Percentiles rank a stretch among this genome's conserved stretches.
Conservation (phyloP, 2,888 invertebrate species). For the Epicampocera succincta region DNA sequence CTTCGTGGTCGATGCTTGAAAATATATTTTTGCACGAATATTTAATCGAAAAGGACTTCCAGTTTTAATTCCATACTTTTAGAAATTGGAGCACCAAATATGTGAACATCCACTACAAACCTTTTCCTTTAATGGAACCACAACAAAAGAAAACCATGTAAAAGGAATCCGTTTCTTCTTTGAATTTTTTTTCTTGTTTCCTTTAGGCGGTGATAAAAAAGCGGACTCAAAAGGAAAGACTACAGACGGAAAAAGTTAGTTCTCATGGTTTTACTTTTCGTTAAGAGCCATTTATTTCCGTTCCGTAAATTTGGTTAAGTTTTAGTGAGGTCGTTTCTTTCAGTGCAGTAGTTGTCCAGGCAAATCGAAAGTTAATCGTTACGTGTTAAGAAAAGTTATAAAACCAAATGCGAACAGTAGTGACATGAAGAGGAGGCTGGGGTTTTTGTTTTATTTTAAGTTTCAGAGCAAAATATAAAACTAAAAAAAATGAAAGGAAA, state of each 20-base stretch:
- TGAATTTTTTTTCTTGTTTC: neutral
- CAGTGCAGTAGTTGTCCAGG: slow-evolving; percentile 33
- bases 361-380: slow-evolving; percentile 66
- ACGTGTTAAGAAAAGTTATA: slow-evolving; percentile 53
- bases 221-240: neutral
- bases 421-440: slow-evolving; percentile 14
- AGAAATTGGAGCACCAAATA: slow-evolving; percentile 4
- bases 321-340: too few species aligned
- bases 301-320: too few species aligned
- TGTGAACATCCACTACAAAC: slow-evolving; percentile 40
- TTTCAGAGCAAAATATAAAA: slow-evolving; percentile 2
- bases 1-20: too few species aligned
- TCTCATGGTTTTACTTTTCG: too few species aligned
- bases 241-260: too few species aligned
- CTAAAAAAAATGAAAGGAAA: neutral
- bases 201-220: neutral
- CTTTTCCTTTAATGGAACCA: slow-evolving; percentile 45
- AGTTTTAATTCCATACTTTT: neutral
- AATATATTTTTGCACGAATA: too few species aligned
- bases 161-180: slow-evolving; percentile 32
- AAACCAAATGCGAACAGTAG: slow-evolving; percentile 8
- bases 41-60: too few species aligned
- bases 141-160: slow-evolving; percentile 1
- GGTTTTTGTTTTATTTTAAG: slow-evolving; percentile 7
- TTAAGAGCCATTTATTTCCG: too few species aligned